These are phyloP conservation scores for Catharus fuscescens DNA, from an alignment of 2,113 vertebrate genomes.

Conservation along the genomic window DNA sequence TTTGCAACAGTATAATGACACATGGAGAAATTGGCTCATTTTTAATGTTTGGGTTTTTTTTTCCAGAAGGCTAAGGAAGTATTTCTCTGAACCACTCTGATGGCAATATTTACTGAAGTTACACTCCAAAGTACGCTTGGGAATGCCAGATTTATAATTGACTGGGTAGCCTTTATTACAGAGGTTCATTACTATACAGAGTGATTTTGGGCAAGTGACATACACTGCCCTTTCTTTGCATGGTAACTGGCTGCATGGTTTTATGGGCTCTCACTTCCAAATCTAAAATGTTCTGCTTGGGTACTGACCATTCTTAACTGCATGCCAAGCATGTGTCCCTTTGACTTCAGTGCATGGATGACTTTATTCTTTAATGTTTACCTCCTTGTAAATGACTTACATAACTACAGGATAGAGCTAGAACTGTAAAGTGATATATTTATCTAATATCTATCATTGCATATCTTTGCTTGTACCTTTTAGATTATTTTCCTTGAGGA, in stretches of 20 bases:
- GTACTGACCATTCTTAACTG: not conserved
- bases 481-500: not conserved
- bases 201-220: not conserved
- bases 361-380: not conserved
- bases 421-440: not conserved
- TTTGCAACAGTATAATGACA: not conserved
- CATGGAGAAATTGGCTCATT: not conserved
- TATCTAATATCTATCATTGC: not conserved
- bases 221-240: not conserved
- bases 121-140: not conserved
- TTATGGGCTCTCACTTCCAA: not conserved
- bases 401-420: not conserved
- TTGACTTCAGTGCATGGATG: not conserved
- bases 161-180: not conserved
- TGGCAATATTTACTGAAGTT: not conserved
- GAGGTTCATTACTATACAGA: not conserved
- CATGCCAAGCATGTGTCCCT: not conserved
- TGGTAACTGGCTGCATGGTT: not conserved
- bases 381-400: not conserved
- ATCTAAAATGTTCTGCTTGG: not conserved
- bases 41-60: not conserved
- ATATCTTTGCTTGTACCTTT: not conserved
- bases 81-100: not conserved
- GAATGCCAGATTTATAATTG: not conserved
- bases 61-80: not conserved